Percentiles rank a stretch among this genome's conserved stretches.
Evolutionary conservation across 2,113 vertebrate species (phyloP).

Genomic region (Tragelaphus imberbis): DNA sequence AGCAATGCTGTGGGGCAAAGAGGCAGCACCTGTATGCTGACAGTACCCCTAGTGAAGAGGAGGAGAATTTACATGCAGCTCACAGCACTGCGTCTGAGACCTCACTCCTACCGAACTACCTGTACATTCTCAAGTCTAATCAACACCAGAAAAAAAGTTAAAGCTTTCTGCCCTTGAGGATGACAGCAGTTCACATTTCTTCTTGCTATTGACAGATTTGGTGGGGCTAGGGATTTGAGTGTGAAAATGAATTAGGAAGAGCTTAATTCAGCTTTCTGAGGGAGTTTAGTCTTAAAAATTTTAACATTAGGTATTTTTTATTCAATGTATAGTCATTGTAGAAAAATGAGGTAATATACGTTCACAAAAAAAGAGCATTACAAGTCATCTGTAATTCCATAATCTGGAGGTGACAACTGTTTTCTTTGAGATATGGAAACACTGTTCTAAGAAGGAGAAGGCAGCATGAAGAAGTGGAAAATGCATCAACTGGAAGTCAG

Average conservation of each 20-base stretch:
- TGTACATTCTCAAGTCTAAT: neutral
- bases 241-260: neutral
- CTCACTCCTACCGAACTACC: neutral
- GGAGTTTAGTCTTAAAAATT: neutral
- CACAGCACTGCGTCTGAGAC: neutral
- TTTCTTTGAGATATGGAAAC: neutral
- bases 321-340: neutral
- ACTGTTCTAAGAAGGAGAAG: neutral
- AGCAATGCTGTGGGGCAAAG: neutral
- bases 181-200: neutral
- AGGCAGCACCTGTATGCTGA: neutral
- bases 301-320: neutral
- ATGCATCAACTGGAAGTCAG: neutral
- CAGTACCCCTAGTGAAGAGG: neutral
- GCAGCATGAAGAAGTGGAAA: neutral
- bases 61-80: neutral
- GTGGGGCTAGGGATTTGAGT: neutral
- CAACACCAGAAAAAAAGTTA: neutral
- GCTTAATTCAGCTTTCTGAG: neutral
- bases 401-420: neutral
- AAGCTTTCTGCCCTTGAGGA: neutral
- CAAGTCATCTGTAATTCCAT: neutral
- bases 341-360: neutral
- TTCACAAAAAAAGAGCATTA: neutral
- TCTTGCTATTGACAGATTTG: neutral